These are phyloP conservation scores for Triops cancriformis DNA, from an alignment of 1,140 invertebrate genomes.

Conservation along the genomic window DNA sequence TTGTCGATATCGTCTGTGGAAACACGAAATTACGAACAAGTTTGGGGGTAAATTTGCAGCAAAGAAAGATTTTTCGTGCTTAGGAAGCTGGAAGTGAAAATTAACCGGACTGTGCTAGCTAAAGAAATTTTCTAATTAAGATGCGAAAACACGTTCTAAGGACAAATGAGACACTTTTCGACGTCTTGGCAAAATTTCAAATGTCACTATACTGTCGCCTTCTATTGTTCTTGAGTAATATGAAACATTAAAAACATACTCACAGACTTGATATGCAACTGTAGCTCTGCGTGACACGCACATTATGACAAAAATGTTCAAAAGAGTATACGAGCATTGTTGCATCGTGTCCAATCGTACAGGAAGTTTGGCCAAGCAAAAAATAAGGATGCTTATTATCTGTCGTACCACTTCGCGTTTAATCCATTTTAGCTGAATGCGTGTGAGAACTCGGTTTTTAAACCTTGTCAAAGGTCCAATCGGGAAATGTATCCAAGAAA, in stretches of 20 bases:
- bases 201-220: neutral
- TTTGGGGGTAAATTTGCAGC: neutral
- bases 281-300: neutral
- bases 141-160: neutral
- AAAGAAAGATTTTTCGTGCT: neutral
- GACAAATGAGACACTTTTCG: neutral
- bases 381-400: too few species aligned
- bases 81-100: neutral
- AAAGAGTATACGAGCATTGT: too few species aligned
- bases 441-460: too few species aligned
- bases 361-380: too few species aligned
- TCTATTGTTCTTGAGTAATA: neutral
- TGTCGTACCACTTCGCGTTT: too few species aligned
- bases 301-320: too few species aligned
- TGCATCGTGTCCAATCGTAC: too few species aligned
- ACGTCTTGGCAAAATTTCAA: neutral
- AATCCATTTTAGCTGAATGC: too few species aligned
- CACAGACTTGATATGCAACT: neutral
- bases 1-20: neutral
- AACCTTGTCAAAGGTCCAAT: too few species aligned
- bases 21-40: neutral
- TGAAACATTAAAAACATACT: neutral
- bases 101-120: neutral
- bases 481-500: too few species aligned
- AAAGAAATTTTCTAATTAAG: neutral